Percentiles rank a stretch among this genome's conserved stretches.
These are phyloP conservation scores for Bryconaethiops microstoma DNA, from an alignment of 2,797 vertebrate genomes.

Conservation along the genomic window DNA sequence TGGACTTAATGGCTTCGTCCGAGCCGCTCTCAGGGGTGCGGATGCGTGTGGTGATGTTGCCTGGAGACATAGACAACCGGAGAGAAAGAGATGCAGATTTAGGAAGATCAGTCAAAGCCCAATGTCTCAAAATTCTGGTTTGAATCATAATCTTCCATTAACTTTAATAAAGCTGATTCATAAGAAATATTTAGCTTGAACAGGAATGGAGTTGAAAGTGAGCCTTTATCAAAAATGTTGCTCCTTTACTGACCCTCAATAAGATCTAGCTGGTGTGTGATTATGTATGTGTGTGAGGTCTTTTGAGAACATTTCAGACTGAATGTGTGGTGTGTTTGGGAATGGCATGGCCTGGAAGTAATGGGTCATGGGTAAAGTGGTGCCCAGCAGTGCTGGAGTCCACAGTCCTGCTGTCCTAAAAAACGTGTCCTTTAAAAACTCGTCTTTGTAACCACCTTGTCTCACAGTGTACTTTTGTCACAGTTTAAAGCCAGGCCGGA, in stretches of 20 bases:
- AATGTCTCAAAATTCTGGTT: background rate
- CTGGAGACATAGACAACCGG: conserved; percentile 65
- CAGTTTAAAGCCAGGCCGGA: conserved; percentile 10
- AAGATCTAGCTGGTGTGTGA: background rate
- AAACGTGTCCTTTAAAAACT: conserved; percentile 4
- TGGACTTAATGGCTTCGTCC: conserved; percentile 92
- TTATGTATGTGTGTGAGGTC: background rate
- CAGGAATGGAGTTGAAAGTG: too few relatives aligned
- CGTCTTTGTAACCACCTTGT: background rate
- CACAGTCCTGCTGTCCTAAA: background rate
- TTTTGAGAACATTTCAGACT: background rate
- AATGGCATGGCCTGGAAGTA: conserved; percentile 12
- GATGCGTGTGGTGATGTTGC: conserved; percentile 90
- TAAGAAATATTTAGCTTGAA: too few relatives aligned
- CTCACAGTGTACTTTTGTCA: conserved; percentile 3
- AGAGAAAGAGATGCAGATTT: conserved; percentile 23
- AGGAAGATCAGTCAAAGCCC: conserved; percentile 53
- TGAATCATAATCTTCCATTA: background rate
- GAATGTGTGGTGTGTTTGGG: conserved; percentile 73
- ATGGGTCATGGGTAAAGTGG: background rate
- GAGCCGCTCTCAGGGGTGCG: conserved; percentile 86
- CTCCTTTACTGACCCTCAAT: background rate
- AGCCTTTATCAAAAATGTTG: background rate
- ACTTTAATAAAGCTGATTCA: background rate
- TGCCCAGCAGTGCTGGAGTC: conserved; percentile 17